Percentiles rank a stretch among this genome's conserved stretches.
These are phyloP conservation scores for Abrostola triplasia DNA, from an alignment of 2,888 invertebrate genomes.

Conservation along the genomic window DNA sequence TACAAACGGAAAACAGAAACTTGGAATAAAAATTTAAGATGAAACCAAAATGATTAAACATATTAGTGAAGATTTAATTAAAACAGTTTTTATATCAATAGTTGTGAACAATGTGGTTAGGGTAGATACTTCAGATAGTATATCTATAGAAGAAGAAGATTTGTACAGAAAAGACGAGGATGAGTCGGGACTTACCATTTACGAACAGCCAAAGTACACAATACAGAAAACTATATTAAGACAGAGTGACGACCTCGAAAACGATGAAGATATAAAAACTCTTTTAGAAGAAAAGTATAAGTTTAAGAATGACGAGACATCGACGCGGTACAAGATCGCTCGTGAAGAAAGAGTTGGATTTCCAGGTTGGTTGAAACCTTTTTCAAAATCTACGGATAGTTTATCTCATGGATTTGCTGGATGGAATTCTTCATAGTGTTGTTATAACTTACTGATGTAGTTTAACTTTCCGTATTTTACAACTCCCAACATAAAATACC, in stretches of 20 bases:
- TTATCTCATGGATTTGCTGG: too few species aligned
- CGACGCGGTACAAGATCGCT: conserved; percentile 73
- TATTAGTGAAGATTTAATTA: conserved; percentile 33
- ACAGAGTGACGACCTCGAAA: conserved; percentile 27
- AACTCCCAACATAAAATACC: too few species aligned
- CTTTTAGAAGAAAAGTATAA: conserved; percentile 79
- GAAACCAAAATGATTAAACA: conserved; percentile 56
- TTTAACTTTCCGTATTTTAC: too few species aligned
- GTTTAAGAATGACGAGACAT: conserved; percentile 76
- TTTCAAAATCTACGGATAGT: background rate
- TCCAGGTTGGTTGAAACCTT: conserved; percentile 59
- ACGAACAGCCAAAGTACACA: conserved; percentile 6
- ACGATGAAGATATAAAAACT: conserved; percentile 66
- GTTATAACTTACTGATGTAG: too few species aligned
- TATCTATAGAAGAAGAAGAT: conserved; percentile 25
- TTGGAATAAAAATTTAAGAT: conserved; percentile 50
- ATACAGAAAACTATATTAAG: conserved; percentile 20
- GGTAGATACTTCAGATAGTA: conserved; percentile 10
- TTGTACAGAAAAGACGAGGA: conserved; percentile 13
- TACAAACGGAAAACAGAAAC: conserved; percentile 39
- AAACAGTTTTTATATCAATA: conserved; percentile 40
- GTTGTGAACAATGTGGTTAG: conserved; percentile 29
- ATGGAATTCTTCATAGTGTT: too few species aligned
- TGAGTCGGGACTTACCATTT: conserved; percentile 1
- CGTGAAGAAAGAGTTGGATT: conserved; percentile 60